Base-by-base conservation (phyloP, 2,113 vertebrate genomes). In the Ibidorhyncha struthersii region DNA sequence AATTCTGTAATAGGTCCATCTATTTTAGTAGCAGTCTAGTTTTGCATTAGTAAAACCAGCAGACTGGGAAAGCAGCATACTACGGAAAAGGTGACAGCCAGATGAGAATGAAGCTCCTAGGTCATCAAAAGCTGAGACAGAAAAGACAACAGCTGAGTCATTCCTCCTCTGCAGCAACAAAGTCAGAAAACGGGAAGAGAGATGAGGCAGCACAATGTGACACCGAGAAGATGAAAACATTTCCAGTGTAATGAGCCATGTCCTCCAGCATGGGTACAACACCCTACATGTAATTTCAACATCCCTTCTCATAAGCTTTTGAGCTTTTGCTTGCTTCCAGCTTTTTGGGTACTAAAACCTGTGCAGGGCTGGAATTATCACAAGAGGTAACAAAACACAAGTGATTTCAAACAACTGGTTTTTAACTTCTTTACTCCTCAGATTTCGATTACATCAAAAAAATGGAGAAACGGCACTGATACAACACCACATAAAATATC, bases 81-180 rank as follows among this genome's bases (percentile, higher is more conserved):
- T 49, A 53, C 3, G 55, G 56, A 22, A 36, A 29, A 66, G 10
- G 30, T 41, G 62, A 74, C 1, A 81, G 62, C 7, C 71, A 88
- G 50, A 43, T 49, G 27, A 71, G 36, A 91, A 80, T 7, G 45
- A 83, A 86, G 74, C 58, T 88, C 58, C 47, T 6, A 72, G 55
- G 53, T 61, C 78, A 71, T 5, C 16, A 47, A n/a, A 12, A 71
- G 47, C 70, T 12, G 56, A 47, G 71, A 52, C 32, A 87, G n/a
- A 79, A 81, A 59, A 81, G 70, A 32, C 65, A 89, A 40, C 47
- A 89, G 92, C 89, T 79, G 94, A 96, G 89, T 90, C 94, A 96
- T 29, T 66, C 45, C 47, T 58, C 32, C 80, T 82, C 78, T 87
- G 94, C 81, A 82, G 77, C 70, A 52, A 38, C 43, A 55, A n/a